These are phyloP conservation scores for Macrotrachela quadricornifera DNA, from an alignment of 1,140 invertebrate species.

Conservation along the genomic window DNA sequence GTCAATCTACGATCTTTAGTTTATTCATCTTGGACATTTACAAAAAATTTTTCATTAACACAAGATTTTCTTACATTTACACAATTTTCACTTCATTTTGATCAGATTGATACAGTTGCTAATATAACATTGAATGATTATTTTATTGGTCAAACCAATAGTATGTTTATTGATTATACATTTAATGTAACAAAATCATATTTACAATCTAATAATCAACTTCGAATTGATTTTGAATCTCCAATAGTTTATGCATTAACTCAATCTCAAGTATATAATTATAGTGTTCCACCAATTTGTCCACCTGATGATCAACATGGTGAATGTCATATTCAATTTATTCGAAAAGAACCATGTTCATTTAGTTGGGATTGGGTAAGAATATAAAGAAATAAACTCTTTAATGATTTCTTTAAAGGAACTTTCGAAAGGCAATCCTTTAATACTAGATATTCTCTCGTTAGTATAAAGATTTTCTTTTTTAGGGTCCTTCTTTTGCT, in stretches of 20 bases:
- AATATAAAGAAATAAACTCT: no score
- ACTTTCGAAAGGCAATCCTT: no score
- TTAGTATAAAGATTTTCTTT: no score
- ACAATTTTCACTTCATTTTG: no score
- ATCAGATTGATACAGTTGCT: not conserved
- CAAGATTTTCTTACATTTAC: not conserved
- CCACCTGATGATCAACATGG: slow-evolving; percentile 55
- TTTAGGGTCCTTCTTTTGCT: slow-evolving; percentile 40
- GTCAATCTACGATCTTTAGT: not conserved
- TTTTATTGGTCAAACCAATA: not conserved
- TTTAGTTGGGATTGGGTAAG: slow-evolving; percentile 80
- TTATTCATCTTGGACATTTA: slow-evolving; percentile 1
- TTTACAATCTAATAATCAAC: slow-evolving; percentile 20
- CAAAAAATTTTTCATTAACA: not conserved
- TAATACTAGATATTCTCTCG: no score
- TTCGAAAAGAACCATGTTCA: slow-evolving; percentile 85
- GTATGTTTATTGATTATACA: not conserved
- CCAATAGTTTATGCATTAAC: slow-evolving; percentile 44
- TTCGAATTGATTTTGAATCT: slow-evolving; percentile 46
- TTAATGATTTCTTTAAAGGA: no score
- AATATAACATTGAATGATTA: slow-evolving; percentile 1
- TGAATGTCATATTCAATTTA: slow-evolving; percentile 76
- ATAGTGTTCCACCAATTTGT: slow-evolving; percentile 55
- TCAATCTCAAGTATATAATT: slow-evolving; percentile 36
- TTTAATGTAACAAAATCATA: not conserved